Percentiles rank a stretch among this genome's conserved stretches.
These are phyloP conservation scores for Aurelia sp. DNA, from an alignment of 30 jellyfish, hydroid and myxozoan species.

Conservation along the genomic window DNA sequence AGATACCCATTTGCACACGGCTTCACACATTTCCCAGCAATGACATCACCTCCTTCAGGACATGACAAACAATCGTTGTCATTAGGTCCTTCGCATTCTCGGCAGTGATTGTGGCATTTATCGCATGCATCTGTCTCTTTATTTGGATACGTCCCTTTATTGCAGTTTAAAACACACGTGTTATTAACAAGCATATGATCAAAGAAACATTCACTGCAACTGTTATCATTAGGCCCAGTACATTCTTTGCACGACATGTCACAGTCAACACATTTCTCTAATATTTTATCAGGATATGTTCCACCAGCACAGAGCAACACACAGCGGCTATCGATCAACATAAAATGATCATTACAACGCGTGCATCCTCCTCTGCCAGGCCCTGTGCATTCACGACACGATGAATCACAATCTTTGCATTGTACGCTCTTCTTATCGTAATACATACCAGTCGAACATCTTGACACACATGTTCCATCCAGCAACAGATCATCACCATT, in stretches of 20 bases:
- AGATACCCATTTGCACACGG: conserved; percentile 36
- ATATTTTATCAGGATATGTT: conserved; percentile 18
- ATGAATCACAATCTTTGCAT: conserved; percentile 42
- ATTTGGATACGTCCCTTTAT: conserved; percentile 32
- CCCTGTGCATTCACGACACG: conserved; percentile 68
- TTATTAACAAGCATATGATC: conserved; percentile 2
- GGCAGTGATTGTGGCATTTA: conserved; percentile 30
- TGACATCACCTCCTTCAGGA: conserved; percentile 10
- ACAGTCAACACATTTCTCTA: conserved; percentile 30
- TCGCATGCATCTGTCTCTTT: conserved; percentile 22
- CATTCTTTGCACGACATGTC: conserved; percentile 62
- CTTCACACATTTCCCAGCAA: conserved; percentile 23
- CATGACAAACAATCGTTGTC: conserved; percentile 22
- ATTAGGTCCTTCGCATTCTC: conserved; percentile 37
- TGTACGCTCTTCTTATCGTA: conserved; percentile 1
- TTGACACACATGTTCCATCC: conserved; percentile 58
- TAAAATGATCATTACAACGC: conserved; percentile 43
- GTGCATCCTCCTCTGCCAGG: conserved; percentile 35
- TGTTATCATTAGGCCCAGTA: conserved; percentile 28
- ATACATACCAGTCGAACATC: conserved; percentile 54
- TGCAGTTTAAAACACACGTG: conserved; percentile 34
- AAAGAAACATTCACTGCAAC: conserved; percentile 55
- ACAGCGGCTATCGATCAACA: conserved; percentile 41
- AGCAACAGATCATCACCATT: conserved; percentile 20
- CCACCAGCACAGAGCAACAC: conserved; percentile 39